Conservation (phyloP, 2,888 invertebrate genomes). For the Chironomus riparius region DNA sequence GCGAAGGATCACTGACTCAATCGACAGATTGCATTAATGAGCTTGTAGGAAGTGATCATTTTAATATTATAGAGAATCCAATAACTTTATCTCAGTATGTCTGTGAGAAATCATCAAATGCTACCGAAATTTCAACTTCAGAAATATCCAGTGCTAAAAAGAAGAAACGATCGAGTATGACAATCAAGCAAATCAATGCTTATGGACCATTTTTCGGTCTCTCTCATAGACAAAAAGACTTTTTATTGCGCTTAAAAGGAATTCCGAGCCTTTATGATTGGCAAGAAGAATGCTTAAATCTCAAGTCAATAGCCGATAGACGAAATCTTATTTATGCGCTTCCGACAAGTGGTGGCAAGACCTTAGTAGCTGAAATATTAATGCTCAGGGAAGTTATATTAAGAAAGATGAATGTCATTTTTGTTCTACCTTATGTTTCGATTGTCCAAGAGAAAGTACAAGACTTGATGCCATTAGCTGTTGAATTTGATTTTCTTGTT, state of each 20-base stretch:
- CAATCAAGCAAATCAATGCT: background rate
- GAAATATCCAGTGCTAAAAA: background rate
- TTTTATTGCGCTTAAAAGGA: conserved; percentile 67
- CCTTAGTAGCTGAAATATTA: conserved; percentile 90
- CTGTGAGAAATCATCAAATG: conserved; percentile 2
- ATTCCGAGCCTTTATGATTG: conserved; percentile 83
- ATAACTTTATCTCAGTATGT: background rate
- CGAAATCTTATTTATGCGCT: conserved; percentile 84
- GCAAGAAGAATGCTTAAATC: conserved; percentile 84
- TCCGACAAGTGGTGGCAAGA: conserved; percentile 96
- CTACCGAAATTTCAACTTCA: background rate
- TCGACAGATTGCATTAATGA: background rate
- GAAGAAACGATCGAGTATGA: background rate
- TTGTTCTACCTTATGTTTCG: conserved; percentile 90
- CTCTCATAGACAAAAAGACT: conserved; percentile 56
- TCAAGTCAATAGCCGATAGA: conserved; percentile 61
- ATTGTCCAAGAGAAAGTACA: conserved; percentile 93
- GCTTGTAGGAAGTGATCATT: background rate
- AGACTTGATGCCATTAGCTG: conserved; percentile 70
- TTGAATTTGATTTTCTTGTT: conserved; percentile 76
- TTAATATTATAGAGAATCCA: background rate
- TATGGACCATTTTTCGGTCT: conserved; percentile 66
- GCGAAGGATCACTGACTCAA: background rate
- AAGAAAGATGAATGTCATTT: conserved; percentile 70
- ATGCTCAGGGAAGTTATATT: conserved; percentile 80